A percentile compares a stretch with the other conserved stretches of the same genome.
Conservation (phyloP, 2,797 vertebrate genomes). For the Acrocephalus scirpaceus region DNA sequence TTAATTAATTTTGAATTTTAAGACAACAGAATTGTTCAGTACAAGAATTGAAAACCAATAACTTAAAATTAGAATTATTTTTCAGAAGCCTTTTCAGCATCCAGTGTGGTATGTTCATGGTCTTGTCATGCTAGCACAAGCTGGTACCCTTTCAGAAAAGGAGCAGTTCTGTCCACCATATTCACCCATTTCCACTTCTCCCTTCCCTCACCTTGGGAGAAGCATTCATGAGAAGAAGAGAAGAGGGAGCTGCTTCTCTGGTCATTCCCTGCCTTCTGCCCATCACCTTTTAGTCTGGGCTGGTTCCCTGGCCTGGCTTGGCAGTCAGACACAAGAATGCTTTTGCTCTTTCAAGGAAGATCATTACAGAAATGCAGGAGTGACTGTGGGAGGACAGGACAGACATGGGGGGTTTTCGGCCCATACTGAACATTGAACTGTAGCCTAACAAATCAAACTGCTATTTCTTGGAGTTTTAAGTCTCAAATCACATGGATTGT, state of each 20-base stretch:
- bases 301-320: neutral
- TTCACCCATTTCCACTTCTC: neutral
- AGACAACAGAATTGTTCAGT: neutral
- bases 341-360: constrained; percentile 15
- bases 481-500: neutral
- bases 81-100: neutral
- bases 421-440: neutral
- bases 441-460: neutral
- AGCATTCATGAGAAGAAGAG: neutral
- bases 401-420: neutral
- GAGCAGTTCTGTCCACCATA: neutral
- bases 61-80: neutral
- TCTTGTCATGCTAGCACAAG: neutral
- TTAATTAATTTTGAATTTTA: neutral
- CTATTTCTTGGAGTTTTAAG: neutral
- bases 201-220: neutral
- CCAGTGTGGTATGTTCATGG: neutral
- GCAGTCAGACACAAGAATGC: neutral
- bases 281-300: neutral
- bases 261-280: neutral
- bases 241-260: neutral
- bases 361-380: neutral
- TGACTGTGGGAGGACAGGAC: neutral
- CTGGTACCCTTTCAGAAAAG: neutral
- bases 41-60: neutral